Conservation (phyloP, 2,113 vertebrate genomes). For the Fregata magnificens region DNA sequence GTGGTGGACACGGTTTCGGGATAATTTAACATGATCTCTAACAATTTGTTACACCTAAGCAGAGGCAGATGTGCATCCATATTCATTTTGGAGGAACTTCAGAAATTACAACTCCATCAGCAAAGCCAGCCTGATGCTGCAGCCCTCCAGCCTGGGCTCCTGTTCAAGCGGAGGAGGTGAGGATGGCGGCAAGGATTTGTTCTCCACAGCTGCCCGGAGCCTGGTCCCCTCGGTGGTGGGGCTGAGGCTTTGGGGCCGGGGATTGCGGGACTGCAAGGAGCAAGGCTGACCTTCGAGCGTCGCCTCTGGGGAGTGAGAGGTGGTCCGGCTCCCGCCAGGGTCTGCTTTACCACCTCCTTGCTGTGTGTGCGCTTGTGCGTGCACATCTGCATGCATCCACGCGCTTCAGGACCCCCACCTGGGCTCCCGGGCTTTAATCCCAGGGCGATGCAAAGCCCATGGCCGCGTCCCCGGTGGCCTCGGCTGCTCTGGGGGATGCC, state of each 20-base stretch:
- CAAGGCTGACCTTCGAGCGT: background rate
- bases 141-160: background rate
- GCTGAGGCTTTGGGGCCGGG: background rate
- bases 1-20: fast-evolving
- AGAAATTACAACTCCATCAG: background rate
- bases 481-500: background rate
- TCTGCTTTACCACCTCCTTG: background rate
- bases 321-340: background rate
- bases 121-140: fast-evolving
- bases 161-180: background rate
- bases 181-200: background rate
- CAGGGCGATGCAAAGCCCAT: fast-evolving
- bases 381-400: too few relatives aligned
- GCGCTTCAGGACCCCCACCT: background rate
- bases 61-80: background rate
- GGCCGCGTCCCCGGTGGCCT: fast-evolving
- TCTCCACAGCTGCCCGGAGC: fast-evolving
- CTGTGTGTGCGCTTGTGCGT: too few relatives aligned
- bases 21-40: background rate
- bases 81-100: background rate
- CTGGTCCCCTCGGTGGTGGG: background rate
- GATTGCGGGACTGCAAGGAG: background rate
- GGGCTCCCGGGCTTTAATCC: background rate
- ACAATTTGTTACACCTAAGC: background rate
- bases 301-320: fast-evolving